A percentile compares a stretch with the other conserved stretches of the same genome.
These are phyloP conservation scores for Palloptera scutellata DNA, from an alignment of 2,888 invertebrate species.

Conservation along the genomic window DNA sequence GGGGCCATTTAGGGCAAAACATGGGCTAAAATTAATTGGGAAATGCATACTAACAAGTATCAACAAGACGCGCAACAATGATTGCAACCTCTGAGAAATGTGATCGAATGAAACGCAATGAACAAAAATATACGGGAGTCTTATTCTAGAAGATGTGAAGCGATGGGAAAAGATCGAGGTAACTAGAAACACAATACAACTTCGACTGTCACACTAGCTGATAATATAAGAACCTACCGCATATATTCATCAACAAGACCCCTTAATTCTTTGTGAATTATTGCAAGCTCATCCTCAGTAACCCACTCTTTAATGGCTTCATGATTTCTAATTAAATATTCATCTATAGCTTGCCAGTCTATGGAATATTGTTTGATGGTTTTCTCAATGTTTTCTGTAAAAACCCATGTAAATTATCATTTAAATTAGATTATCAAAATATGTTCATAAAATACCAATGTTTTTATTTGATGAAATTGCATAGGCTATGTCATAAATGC, in stretches of 20 bases:
- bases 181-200: neutral
- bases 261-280: constrained; percentile 67
- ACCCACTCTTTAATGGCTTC: constrained; percentile 59
- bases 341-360: constrained; percentile 60
- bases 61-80: no score
- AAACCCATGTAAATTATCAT: neutral
- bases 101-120: no score
- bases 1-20: no score
- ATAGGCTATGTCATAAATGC: constrained; percentile 49
- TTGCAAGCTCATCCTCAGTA: constrained; percentile 64
- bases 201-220: neutral
- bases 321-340: constrained; percentile 56
- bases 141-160: no score
- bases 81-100: no score
- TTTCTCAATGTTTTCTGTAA: constrained; percentile 49
- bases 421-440: neutral
- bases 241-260: constrained; percentile 66
- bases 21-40: no score
- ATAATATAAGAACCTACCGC: constrained; percentile 48
- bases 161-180: no score
- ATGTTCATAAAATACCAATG: constrained; percentile 45
- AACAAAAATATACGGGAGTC: no score
- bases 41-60: no score
- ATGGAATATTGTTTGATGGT: constrained; percentile 50
- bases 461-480: constrained; percentile 47